Conservation (phyloP, 2,888 invertebrate species). For the Eupelmus urozonus region DNA sequence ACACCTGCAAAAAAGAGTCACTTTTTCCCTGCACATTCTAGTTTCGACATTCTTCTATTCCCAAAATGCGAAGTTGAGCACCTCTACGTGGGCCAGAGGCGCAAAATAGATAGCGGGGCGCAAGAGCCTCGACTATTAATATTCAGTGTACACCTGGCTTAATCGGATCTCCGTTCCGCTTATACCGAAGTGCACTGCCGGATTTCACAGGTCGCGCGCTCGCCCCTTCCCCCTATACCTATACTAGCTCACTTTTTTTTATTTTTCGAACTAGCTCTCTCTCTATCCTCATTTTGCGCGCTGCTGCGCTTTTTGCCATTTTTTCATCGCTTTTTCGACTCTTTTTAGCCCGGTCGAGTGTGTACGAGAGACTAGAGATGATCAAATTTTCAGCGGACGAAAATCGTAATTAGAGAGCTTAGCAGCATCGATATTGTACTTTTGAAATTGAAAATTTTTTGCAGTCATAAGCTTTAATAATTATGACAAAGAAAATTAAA, state of each 20-base stretch:
- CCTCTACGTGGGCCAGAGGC: conserved; percentile 8
- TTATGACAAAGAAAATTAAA: no score
- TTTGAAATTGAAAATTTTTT: no score
- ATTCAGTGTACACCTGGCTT: conserved; percentile 63
- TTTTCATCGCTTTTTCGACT: neutral
- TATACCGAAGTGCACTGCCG: conserved; percentile 37
- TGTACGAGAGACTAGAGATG: neutral
- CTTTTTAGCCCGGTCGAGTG: neutral
- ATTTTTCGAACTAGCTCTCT: neutral
- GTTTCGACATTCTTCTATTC: neutral
- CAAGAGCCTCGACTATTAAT: conserved; percentile 54
- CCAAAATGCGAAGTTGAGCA: conserved; percentile 19
- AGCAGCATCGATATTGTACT: no score
- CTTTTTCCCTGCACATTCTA: neutral
- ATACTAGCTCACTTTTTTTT: neutral
- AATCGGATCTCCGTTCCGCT: conserved; percentile 61
- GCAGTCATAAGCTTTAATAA: no score
- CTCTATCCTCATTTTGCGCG: neutral
- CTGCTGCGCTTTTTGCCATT: neutral
- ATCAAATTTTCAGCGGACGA: conserved; percentile 8
- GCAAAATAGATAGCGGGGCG: neutral
- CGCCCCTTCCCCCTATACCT: neutral
- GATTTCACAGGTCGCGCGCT: conserved; percentile 36
- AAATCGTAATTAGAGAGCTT: neutral
- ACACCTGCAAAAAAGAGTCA: no score